Evolutionary conservation across 2,888 invertebrate genomes (phyloP), one percentile per base, ranked within the genome.

Genomic region (Polymixis flavicincta): DNA sequence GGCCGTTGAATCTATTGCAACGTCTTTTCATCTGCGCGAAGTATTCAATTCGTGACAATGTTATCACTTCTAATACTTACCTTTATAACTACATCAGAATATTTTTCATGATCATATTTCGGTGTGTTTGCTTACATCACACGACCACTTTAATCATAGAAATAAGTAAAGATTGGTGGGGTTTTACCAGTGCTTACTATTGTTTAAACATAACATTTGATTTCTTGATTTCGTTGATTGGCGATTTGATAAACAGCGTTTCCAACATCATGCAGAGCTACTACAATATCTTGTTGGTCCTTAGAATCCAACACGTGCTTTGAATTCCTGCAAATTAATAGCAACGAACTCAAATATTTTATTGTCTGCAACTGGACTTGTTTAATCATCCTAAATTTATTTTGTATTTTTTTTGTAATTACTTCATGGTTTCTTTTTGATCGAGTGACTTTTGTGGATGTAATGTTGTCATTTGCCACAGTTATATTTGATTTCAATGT

Each of bases 1-100:
- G 25, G 17, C 82, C 82, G 13, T 71, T 80, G 28, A 65, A 82
- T 65, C 13, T 69, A 5, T 69, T 82, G 60, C 76, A 52, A 45
- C 37, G 14, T 8, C 0, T 81, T 8, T 69, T 82, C 7, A 25
- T 82, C 0, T 61, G 45, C 28, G 55, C 68, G 8, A 81, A 76
- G n/a, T 80, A 80, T 76, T 55, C 19, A 11, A 37, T 81, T 45
- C 54, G 55, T 1, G 28, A 68, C 8, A 71, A 72, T n/a, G 28
- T 72, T 19, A 72, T 81, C 5, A 61, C 65, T 37, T 14, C 48
- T 13, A 82, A 68, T 14, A 52, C 55, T 60, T 55, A n/a, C 17
- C 0, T 68, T 22, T 81, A 76, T 11, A 25, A 42, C 14, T 28
- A 57, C 11, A 4, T 57, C 1, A 6, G 64, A 32, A 2, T 70